Conservation (phyloP, 2,797 vertebrate species). For the Anguilla anguilla region DNA sequence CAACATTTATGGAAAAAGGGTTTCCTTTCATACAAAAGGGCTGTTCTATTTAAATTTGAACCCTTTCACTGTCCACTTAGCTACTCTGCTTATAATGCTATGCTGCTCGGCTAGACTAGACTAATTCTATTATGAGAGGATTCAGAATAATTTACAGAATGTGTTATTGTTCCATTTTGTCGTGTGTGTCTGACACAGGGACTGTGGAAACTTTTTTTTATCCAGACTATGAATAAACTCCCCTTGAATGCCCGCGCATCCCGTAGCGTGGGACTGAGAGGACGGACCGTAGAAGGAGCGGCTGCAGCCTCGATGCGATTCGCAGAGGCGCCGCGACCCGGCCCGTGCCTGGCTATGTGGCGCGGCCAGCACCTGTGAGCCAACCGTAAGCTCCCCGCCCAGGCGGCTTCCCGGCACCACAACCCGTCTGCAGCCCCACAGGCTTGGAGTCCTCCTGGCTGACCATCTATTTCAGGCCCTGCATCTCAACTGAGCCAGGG, state of each 20-base stretch:
- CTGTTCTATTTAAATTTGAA: neutral
- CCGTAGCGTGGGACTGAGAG: neutral
- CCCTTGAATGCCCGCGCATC: conserved; percentile 19
- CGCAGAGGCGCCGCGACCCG: conserved; percentile 4
- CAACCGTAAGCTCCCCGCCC: neutral
- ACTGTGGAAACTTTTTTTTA: conserved; percentile 27
- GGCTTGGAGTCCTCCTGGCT: neutral
- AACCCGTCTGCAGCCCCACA: neutral
- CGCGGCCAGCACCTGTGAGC: neutral
- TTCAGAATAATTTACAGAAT: conserved; percentile 10
- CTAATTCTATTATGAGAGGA: neutral
- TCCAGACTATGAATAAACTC: conserved; percentile 34
- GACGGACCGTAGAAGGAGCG: conserved; percentile 8
- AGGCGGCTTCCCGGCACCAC: neutral
- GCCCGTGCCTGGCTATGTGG: neutral
- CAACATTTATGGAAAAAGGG: neutral
- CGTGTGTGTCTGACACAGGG: conserved; percentile 18
- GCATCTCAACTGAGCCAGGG: neutral
- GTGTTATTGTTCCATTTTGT: conserved; percentile 14
- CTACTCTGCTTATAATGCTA: neutral
- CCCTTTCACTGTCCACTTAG: neutral
- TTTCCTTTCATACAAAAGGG: neutral
- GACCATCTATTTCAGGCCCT: neutral
- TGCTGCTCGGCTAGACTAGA: conserved; percentile 6
- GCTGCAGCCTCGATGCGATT: conserved; percentile 20